A percentile compares a stretch with the other conserved stretches of the same genome.
Conservation (phyloP, 2,888 invertebrate species). For the Deilephila elpenor region DNA sequence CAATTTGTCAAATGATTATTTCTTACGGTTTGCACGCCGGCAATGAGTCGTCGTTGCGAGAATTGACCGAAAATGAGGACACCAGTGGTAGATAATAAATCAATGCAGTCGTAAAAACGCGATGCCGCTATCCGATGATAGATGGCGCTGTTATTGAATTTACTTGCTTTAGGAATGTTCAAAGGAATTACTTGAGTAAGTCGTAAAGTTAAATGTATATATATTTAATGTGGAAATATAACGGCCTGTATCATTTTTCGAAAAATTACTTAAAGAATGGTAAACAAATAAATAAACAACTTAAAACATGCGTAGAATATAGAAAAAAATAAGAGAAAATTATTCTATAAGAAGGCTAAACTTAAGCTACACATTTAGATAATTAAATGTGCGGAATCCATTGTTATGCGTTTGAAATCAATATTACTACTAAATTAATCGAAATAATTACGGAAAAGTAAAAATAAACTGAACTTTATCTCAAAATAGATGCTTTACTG, state of each 20-base stretch:
- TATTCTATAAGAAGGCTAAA: not conserved
- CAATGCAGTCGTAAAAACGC: constrained; percentile 43
- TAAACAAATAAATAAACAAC: no score
- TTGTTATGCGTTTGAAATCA: not conserved
- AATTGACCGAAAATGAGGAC: constrained; percentile 69
- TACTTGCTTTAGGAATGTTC: constrained; percentile 12
- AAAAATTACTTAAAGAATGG: no score
- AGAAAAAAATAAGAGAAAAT: not conserved
- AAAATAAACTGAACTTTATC: constrained; percentile 73
- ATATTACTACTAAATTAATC: constrained; percentile 43
- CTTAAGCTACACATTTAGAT: not conserved
- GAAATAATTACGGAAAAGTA: constrained; percentile 38
- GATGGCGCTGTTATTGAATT: constrained; percentile 64
- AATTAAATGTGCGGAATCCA: not conserved
- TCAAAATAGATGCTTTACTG: constrained; percentile 77
- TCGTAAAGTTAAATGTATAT: not conserved
- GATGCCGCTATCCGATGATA: constrained; percentile 68
- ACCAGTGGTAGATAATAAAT: constrained; percentile 58
- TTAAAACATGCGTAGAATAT: no score
- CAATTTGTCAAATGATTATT: constrained; percentile 43
- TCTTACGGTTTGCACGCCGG: constrained; percentile 37
- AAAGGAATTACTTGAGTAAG: not conserved
- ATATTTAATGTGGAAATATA: no score
- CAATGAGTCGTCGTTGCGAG: constrained; percentile 57
- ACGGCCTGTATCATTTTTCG: no score